Evolutionary conservation across 2,888 invertebrate species (phyloP).

Genomic region (Aphelenchoides bicaudatus): DNA sequence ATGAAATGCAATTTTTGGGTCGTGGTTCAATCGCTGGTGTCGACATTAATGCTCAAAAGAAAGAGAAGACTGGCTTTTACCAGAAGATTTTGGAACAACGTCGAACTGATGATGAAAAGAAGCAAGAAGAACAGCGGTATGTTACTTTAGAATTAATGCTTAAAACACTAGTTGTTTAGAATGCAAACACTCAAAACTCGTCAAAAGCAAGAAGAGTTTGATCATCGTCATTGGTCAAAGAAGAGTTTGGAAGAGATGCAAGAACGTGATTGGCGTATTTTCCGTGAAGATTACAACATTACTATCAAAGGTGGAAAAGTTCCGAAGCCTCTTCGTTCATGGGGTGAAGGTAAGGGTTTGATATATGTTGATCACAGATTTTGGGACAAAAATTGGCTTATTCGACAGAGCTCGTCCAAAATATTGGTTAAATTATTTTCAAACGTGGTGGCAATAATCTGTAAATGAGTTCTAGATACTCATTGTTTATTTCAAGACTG

Average conservation of each 20-base stretch:
- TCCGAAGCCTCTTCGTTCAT: constrained; percentile 88
- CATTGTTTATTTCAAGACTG: too few species aligned
- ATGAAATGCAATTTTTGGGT: constrained; percentile 93
- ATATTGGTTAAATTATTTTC: too few species aligned
- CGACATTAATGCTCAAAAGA: constrained; percentile 74
- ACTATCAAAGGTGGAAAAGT: constrained; percentile 88
- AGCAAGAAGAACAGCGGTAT: constrained; percentile 75
- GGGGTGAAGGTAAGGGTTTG: too few species aligned
- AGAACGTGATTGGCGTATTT: constrained; percentile 98
- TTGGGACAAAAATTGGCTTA: too few species aligned
- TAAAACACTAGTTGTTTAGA: constrained; percentile 22
- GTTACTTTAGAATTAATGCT: neutral
- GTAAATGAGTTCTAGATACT: too few species aligned
- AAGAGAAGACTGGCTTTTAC: constrained; percentile 92
- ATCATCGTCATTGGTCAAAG: constrained; percentile 97
- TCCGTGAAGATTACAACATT: constrained; percentile 97
- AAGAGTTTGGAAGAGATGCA: constrained; percentile 91
- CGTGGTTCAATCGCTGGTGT: constrained; percentile 95
- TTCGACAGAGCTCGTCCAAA: too few species aligned
- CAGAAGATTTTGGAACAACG: constrained; percentile 88
- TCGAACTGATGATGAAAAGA: constrained; percentile 90
- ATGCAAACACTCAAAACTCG: constrained; percentile 41
- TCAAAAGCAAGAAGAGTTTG: constrained; percentile 97
- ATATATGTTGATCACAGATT: too few species aligned
- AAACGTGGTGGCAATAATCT: too few species aligned